These are phyloP conservation scores for Brienomyrus longianalis DNA, from an alignment of 2,113 vertebrate species.

Conservation along the genomic window DNA sequence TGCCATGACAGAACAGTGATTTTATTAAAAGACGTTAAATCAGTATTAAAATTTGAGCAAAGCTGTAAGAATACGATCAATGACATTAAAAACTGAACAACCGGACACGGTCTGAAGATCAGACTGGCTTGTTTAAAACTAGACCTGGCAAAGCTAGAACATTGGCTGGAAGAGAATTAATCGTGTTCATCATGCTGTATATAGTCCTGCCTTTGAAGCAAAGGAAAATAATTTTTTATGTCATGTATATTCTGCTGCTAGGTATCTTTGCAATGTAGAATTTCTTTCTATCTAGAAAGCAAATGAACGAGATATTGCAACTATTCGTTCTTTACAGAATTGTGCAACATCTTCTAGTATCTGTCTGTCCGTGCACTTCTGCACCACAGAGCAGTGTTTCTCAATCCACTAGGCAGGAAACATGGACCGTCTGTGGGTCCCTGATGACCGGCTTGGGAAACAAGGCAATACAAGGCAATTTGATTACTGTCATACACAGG, in stretches of 20 bases:
- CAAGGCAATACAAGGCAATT: background rate
- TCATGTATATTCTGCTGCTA: background rate
- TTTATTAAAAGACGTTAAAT: background rate
- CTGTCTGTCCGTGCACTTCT: background rate
- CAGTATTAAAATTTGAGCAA: background rate
- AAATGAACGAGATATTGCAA: background rate
- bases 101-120: background rate
- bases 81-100: background rate
- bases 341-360: background rate
- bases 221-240: background rate
- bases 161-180: background rate
- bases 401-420: background rate
- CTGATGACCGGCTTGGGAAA: background rate
- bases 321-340: background rate
- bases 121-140: background rate
- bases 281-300: background rate
- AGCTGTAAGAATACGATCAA: background rate
- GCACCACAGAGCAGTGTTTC: background rate
- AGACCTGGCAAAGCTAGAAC: background rate
- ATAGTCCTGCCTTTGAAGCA: background rate
- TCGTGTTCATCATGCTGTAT: background rate
- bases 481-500: background rate
- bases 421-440: background rate
- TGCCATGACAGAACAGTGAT: background rate
- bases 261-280: background rate